Base-by-base conservation (phyloP, 2,113 vertebrate genomes). In the Grus americana region DNA sequence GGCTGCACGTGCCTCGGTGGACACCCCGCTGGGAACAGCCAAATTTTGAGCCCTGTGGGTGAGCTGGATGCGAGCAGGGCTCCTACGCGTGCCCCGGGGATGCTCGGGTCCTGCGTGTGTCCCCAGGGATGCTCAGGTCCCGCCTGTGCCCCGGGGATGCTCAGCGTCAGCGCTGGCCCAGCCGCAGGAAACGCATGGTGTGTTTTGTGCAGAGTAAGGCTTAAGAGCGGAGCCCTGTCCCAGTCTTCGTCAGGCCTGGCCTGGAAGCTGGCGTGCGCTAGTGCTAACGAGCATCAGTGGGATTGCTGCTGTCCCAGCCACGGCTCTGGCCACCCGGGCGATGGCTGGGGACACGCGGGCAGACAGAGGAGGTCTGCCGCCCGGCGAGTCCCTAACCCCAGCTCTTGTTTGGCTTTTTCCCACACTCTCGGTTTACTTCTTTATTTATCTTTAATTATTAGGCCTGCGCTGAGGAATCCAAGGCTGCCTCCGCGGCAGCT, bases 81-180 rank as follows among this genome's bases (percentile, higher is more conserved):
- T 86, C 79, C 79, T 13, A 1, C 2, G 0, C 0, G 0, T 10
- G 11, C 7, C 34, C 8, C 5, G 0, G n/a, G 27, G 65, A 27
- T 14, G 36, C 46, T 57, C 38, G 4, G 62, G 15, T 65, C n/a
- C 46, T 8, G 3, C 13, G 65, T 20, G 63, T 38, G 21, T 27
- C 44, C 38, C 62, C 12, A 1, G 23, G 24, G 83, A 19, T 55
- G 44, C 38, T 54, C 24, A 7, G 30, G 36, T 58, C 47, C 36
- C 1, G 0, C 8, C 24, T 12, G 32, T 30, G 7, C 29, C 50
- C 36, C 17, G 0, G 13, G 52, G 67, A 12, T 26, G 32, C 86
- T 42, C 78, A 4, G 75, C 34, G 1, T 4, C 20, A 1, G 44
- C 2, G 7, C 1, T 11, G 47, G 8, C 81, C 55, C 55, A 2